These are phyloP conservation scores for Lycaena phlaeas DNA, from an alignment of 2,888 invertebrate genomes.

Conservation along the genomic window DNA sequence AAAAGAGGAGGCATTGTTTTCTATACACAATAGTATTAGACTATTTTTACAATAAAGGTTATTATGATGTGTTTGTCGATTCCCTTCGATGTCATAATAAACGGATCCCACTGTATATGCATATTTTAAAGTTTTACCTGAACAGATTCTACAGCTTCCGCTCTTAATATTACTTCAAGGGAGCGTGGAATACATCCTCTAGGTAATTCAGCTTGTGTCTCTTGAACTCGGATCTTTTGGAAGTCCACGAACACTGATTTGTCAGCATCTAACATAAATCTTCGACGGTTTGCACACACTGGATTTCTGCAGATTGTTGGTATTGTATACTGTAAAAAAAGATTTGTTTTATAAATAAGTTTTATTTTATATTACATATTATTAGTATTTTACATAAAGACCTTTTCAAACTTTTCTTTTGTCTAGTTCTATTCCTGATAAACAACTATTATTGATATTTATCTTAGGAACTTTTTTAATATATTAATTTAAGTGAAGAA, in stretches of 20 bases:
- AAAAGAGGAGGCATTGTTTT: constrained; percentile 22
- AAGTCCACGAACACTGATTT: constrained; percentile 98
- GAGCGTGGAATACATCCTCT: constrained; percentile 97
- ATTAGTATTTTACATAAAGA: too few species aligned
- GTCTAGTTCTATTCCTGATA: too few species aligned
- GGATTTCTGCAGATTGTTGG: constrained; percentile 98
- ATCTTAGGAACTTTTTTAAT: too few species aligned
- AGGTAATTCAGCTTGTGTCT: constrained; percentile 97
- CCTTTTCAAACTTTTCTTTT: too few species aligned
- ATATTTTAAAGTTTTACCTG: too few species aligned
- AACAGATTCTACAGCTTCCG: constrained; percentile 96
- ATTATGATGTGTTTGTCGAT: too few species aligned
- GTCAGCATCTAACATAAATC: constrained; percentile 93
- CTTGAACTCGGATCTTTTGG: constrained; percentile 97
- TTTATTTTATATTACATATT: too few species aligned
- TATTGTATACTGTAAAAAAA: constrained; percentile 81
- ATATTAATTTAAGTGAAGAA: too few species aligned
- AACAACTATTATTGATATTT: too few species aligned
- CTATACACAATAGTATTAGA: constrained; percentile 10
- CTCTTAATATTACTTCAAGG: constrained; percentile 93
- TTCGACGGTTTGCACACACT: constrained; percentile 91
- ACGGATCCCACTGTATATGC: too few species aligned
- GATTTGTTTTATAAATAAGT: not conserved
- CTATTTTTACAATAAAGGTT: constrained; percentile 7
- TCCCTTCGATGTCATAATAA: too few species aligned